Percentiles rank a stretch among this genome's conserved stretches.
Conservation (phyloP, 2,888 invertebrate species). For the Andrena bicolor region DNA sequence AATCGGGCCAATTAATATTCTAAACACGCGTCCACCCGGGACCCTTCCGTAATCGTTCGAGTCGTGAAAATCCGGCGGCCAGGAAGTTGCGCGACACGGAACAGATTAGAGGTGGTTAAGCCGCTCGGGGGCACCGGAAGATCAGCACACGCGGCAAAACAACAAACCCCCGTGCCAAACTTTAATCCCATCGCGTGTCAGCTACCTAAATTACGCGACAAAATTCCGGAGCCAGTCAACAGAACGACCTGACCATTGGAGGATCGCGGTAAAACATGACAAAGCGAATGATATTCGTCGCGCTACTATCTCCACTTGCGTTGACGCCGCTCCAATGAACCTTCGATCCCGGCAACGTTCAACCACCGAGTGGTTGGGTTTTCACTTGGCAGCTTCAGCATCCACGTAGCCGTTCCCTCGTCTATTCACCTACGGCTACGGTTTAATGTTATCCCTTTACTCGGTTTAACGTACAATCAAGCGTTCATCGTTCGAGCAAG, state of each 20-base stretch:
- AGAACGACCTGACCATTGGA: background rate
- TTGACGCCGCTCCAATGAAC: background rate
- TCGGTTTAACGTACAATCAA: conserved; percentile 52
- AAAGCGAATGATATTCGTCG: conserved; percentile 16
- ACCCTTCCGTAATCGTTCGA: conserved; percentile 68
- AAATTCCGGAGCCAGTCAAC: conserved; percentile 47
- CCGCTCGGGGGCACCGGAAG: conserved; percentile 63
- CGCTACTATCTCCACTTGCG: background rate
- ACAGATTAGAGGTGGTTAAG: conserved; percentile 77
- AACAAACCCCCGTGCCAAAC: conserved; percentile 49
- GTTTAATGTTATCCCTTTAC: conserved; percentile 53
- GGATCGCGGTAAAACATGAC: background rate
- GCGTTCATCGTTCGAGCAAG: conserved; percentile 47
- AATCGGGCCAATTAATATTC: conserved; percentile 79
- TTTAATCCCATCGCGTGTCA: conserved; percentile 72
- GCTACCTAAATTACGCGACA: conserved; percentile 74
- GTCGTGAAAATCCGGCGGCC: conserved; percentile 69
- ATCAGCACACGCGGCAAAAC: conserved; percentile 62
- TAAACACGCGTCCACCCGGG: conserved; percentile 67
- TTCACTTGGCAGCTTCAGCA: conserved; percentile 31
- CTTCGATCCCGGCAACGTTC: conserved; percentile 28
- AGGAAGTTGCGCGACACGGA: conserved; percentile 67
- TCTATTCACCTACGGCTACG: conserved; percentile 14
- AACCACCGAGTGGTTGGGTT: background rate
- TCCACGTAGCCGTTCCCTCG: conserved; percentile 8